Evolutionary conservation across 1,140 invertebrate genomes (phyloP).

Genomic region (Euborellia annulipes): DNA sequence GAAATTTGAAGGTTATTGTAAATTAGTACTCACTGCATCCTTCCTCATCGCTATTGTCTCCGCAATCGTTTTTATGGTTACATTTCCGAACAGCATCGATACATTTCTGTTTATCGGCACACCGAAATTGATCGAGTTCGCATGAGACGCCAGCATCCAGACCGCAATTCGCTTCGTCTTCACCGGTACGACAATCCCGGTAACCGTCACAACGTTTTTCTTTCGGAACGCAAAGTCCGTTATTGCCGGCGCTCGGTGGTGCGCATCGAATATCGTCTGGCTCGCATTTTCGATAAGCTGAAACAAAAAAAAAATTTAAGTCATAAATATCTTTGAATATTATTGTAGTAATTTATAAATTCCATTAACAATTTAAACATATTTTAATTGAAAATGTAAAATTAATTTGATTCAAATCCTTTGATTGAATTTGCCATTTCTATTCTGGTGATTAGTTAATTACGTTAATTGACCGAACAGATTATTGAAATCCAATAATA

Average conservation of each 20-base stretch:
- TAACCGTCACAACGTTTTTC: slow-evolving; percentile 82
- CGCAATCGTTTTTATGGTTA: slow-evolving; percentile 78
- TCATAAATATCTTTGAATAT: no score
- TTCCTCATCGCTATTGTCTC: slow-evolving; percentile 76
- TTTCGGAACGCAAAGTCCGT: slow-evolving; percentile 66
- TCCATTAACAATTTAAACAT: no score
- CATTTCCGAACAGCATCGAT: slow-evolving; percentile 67
- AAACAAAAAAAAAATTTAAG: slow-evolving; percentile 17
- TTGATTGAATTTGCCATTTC: no score
- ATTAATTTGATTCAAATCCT: no score
- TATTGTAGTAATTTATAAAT: no score
- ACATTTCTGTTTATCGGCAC: slow-evolving; percentile 65
- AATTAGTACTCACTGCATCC: slow-evolving; percentile 51
- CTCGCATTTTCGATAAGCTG: slow-evolving; percentile 75
- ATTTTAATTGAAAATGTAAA: no score
- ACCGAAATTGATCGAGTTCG: slow-evolving; percentile 75
- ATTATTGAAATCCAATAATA: no score
- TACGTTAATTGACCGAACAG: no score
- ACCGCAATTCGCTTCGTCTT: slow-evolving; percentile 65
- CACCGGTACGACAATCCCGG: slow-evolving; percentile 68
- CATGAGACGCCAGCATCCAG: slow-evolving; percentile 43
- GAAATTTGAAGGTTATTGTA: no score
- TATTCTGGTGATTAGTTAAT: no score
- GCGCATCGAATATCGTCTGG: slow-evolving; percentile 68
- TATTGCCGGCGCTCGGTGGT: slow-evolving; percentile 24